Conservation (phyloP, 2,113 vertebrate genomes). For the Phoxinus phoxinus region DNA sequence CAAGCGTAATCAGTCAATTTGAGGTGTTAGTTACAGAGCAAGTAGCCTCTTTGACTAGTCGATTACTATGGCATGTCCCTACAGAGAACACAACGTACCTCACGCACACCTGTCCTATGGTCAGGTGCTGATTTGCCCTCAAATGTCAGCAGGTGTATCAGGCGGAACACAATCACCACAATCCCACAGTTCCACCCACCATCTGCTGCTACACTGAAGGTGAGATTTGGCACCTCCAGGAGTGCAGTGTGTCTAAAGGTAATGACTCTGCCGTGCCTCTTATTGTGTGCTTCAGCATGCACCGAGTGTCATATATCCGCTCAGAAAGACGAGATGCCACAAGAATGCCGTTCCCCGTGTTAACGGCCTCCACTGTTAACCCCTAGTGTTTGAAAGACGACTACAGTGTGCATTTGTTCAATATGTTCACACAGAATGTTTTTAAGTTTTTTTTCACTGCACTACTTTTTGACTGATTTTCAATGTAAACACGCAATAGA, state of each 20-base stretch:
- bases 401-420: neutral
- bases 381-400: neutral
- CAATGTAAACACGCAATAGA: too few species aligned
- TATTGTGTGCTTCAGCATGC: slow-evolving; percentile 13
- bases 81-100: neutral
- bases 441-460: too few species aligned
- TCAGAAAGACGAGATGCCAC: slow-evolving; percentile 10
- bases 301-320: neutral
- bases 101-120: neutral
- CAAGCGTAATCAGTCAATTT: neutral
- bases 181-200: slow-evolving; percentile 36
- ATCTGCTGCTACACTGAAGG: slow-evolving; percentile 50
- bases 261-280: slow-evolving; percentile 27
- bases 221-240: slow-evolving; percentile 62
- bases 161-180: slow-evolving; percentile 36
- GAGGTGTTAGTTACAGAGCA: neutral
- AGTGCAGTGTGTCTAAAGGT: slow-evolving; percentile 48
- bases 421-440: neutral
- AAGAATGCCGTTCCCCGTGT: neutral
- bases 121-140: slow-evolving; percentile 20
- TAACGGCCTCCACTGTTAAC: neutral
- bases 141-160: slow-evolving; percentile 49
- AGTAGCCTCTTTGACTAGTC: neutral
- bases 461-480: too few species aligned
- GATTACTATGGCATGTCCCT: neutral